These are phyloP conservation scores for Chaetodon auriga DNA, from an alignment of 2,113 vertebrate species.

Conservation along the genomic window DNA sequence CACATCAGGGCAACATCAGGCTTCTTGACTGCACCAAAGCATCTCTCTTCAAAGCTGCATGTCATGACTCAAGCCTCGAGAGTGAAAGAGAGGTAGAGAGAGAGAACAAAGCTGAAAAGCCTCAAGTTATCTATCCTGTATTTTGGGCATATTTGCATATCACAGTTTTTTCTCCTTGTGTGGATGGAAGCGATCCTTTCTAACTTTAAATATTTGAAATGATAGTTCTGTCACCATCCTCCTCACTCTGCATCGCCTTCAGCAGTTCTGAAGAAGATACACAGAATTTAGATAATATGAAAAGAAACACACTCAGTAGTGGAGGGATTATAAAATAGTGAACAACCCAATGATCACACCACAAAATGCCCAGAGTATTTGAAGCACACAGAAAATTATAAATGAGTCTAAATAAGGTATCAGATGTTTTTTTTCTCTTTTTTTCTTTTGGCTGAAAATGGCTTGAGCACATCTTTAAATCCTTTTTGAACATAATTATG, in stretches of 20 bases:
- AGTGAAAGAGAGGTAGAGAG: conserved; percentile 13
- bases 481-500: not conserved
- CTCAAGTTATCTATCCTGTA: conserved; percentile 34
- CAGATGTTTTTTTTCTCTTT: no score
- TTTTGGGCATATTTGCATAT: conserved; percentile 41
- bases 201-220: conserved; percentile 32
- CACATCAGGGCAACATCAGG: conserved; percentile 27
- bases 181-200: conserved; percentile 26
- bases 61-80: not conserved
- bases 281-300: conserved; percentile 10
- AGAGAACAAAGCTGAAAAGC: conserved; percentile 27
- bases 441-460: not conserved
- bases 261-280: not conserved
- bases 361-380: not conserved
- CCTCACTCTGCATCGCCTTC: not conserved
- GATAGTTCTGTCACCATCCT: conserved; percentile 16
- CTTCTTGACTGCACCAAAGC: conserved; percentile 20
- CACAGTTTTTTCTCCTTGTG: conserved; percentile 9
- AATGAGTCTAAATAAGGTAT: no score
- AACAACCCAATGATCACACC: not conserved
- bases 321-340: not conserved
- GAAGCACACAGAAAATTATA: not conserved
- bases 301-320: not conserved
- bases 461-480: not conserved
- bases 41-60: conserved; percentile 32